phyloP scores from a whole-genome alignment of 1,140 invertebrate genomes.

The Lasioglossum albipes region DNA sequence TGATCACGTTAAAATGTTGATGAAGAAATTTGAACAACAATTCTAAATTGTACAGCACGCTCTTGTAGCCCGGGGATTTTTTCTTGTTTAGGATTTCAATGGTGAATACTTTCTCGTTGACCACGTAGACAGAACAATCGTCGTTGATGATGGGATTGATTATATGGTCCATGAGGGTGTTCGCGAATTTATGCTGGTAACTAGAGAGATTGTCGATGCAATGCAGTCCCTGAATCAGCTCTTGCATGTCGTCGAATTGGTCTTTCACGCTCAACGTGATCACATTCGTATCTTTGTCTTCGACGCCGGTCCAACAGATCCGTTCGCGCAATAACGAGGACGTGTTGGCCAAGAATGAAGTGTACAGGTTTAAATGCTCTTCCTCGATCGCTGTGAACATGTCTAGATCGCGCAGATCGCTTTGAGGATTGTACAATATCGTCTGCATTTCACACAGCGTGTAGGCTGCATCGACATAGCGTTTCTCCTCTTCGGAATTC shows the following conservation, averaged over 20 bases:
- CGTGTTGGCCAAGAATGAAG: conserved; percentile 76
- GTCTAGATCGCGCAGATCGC: conserved; percentile 79
- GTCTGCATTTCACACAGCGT: conserved; percentile 78
- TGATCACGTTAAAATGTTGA: conserved; percentile 81
- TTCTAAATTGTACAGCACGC: conserved; percentile 83
- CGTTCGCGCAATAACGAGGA: conserved; percentile 78
- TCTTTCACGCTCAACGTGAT: conserved; percentile 71
- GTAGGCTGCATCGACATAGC: conserved; percentile 78
- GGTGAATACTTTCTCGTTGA: conserved; percentile 76
- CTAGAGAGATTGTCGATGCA: conserved; percentile 77
- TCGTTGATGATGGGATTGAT: conserved; percentile 81
- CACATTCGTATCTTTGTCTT: conserved; percentile 57
- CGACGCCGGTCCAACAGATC: conserved; percentile 69
- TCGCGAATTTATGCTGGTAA: conserved; percentile 79
- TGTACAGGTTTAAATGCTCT: conserved; percentile 74
- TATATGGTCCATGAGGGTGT: conserved; percentile 80
- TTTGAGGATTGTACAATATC: conserved; percentile 77
- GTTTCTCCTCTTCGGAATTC: conserved; percentile 76
- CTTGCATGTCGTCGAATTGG: conserved; percentile 73
- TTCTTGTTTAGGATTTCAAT: conserved; percentile 78
- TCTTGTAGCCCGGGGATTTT: conserved; percentile 79
- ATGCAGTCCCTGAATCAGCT: conserved; percentile 80
- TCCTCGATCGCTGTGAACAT: conserved; percentile 76
- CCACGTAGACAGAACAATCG: conserved; percentile 76
- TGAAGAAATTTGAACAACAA: conserved; percentile 82